Evolutionary conservation across 2,113 vertebrate species (phyloP), one percentile per base, ranked within the genome.

Genomic region (Pterocles gutturalis): DNA sequence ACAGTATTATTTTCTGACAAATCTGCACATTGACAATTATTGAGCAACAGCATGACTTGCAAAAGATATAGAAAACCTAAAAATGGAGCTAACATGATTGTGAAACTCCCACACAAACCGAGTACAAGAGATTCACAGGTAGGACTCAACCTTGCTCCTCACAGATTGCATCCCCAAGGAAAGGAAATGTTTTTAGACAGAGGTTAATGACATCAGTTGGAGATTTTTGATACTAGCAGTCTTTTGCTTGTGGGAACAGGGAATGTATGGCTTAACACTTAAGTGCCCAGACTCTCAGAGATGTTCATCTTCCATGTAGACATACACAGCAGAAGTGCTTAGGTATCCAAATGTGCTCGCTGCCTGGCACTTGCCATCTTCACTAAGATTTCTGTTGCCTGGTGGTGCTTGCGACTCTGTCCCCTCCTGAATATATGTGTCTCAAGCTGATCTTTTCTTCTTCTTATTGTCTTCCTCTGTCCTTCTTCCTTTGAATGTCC

Each of bases 1-100:
- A 94, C 91, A 92, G 76, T 78, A 92, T 95, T 94, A 94, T 94
- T 94, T 96, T 88, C 93, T 91, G 53, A 96, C 48, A 91, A 94
- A 96, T 85, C 58, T 58, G 31, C 64, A 85, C 48, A 41, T 48
- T 93, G 85, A 83, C 58, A 79, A 82, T 80, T 70, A 95, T 9
- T 83, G 89, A 95, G 83, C 72, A 96, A 88, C 57, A 86, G 55
- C 53, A 90, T 71, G 93, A 92, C 69, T 83, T n/a, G 60, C 55
- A 53, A 62, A 91, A 86, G 81, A 93, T 91, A 89, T 9, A 95
- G 85, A 93, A 96, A 70, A 9, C 22, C 67, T 96, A 93, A 97
- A 97, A 96, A 79, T 64, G 77, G 84, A 95, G 87, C 29, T 82
- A 72, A 95, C 8, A n/a, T 89, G 87, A 64, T 83, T 71, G 31